A percentile compares a stretch with the other conserved stretches of the same genome.
phyloP scores from a whole-genome alignment of 2,888 invertebrate genomes.

The Muscina levida region DNA sequence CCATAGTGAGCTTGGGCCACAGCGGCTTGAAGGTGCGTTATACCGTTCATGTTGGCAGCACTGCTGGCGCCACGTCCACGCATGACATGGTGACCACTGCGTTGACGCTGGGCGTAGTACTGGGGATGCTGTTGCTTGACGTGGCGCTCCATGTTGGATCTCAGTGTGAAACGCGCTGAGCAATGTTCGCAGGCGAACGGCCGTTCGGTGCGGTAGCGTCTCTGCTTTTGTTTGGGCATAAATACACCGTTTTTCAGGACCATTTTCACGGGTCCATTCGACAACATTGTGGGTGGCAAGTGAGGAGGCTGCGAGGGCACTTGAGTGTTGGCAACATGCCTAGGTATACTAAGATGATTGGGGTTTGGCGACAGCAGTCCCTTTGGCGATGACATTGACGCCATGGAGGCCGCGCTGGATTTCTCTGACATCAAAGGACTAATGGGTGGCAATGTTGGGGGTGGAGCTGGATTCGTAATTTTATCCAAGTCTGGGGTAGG shows the following conservation, averaged over 20 bases:
- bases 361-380: constrained; percentile 58
- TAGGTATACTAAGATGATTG: constrained; percentile 70
- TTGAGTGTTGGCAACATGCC: constrained; percentile 64
- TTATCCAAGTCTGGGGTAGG: constrained; percentile 58
- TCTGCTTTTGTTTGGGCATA: constrained; percentile 95
- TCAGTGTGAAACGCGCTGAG: constrained; percentile 92
- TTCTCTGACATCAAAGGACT: constrained; percentile 67
- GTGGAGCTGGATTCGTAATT: constrained; percentile 32
- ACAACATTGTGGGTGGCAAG: constrained; percentile 70
- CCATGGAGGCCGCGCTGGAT: constrained; percentile 56
- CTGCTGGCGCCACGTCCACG: constrained; percentile 75
- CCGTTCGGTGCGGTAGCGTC: constrained; percentile 93
- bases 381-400: constrained; percentile 67
- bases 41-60: constrained; percentile 70
- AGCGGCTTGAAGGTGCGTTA: constrained; percentile 68
- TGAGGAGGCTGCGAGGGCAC: constrained; percentile 61
- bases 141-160: constrained; percentile 97
- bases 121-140: constrained; percentile 97
- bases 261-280: constrained; percentile 86
- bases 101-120: constrained; percentile 90
- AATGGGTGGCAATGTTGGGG: constrained; percentile 63
- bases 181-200: constrained; percentile 96
- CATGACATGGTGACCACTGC: constrained; percentile 81
- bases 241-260: constrained; percentile 94
- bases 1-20: constrained; percentile 67